Base-by-base conservation (phyloP, 2,113 vertebrate species). In the Paralichthys olivaceus region DNA sequence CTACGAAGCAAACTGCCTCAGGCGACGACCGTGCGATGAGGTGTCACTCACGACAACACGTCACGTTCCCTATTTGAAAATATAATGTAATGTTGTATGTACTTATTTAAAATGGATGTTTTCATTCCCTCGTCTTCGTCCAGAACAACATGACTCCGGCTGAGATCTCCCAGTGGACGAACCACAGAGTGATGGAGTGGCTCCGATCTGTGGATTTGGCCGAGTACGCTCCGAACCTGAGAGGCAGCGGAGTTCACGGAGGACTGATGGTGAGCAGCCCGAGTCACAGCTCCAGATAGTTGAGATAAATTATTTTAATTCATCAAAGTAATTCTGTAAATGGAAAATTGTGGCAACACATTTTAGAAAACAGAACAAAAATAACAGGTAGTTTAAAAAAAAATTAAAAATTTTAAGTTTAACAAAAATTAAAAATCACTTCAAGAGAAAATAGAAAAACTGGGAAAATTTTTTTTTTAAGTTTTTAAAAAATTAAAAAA, bases 171-270 rank as follows among this genome's bases (percentile, higher is more conserved):
- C 96, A 97, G 88, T 99, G 98, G 98, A 99, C 98, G 60, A 99
- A 98, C 75, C 98, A 99, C 81, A 95, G 98, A 0, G 97, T 99
- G 86, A 99, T 99, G 98, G 98, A 99, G 83, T 99, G 98, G 98
- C 91, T 99, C 15, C 96, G 98, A 20, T 99, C 98, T 0, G 97
- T 97, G 71, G 98, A 99, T 75, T 77, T 99, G 84, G 98, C 98
- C 0, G 98, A 99, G 69, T 99, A 99, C 0, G 98, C 98, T 0
- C 98, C 98, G 22, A 99, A 99, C 66, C 94, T 99, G 84, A 92
- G 98, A 58, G 98, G 98, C 5, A 99, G 98, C 0, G 98, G 98
- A 0, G 97, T 99, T 47, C 98, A 99, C 0, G 98, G 98, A 0
- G 98, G 98, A 1, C 94, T 99, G 66, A 98, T 99, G 98, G 98